Base-by-base conservation (phyloP, 2,113 vertebrate species). In the Trichechus manatus region DNA sequence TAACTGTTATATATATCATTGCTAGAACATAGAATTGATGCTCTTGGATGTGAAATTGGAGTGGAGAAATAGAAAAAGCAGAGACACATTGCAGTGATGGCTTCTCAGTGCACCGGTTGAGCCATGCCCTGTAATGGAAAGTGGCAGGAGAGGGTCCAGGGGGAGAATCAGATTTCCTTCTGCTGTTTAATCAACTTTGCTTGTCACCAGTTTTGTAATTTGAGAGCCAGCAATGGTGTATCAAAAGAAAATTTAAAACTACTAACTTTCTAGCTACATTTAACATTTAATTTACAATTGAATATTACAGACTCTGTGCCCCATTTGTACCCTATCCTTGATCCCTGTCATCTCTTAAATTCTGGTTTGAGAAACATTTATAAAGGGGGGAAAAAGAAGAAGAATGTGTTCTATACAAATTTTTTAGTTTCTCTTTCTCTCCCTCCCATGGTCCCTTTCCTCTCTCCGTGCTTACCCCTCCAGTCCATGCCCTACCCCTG, bases 281-380 rank as follows among this genome's bases (percentile, higher is more conserved):
- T 83, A 85, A 75, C 31, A 56, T 50, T 63, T 88, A 84, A 31
- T 70, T 50, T 87, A 9, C 42, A 70, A 1, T 84, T 64, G 39
- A 77, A 0, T 96, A 10, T 78, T 33, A 27, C 0, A 91, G n/a
- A 79, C n/a, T 79, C 53, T 83, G 29, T 84, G 19, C 84, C 72
- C 22, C 87, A 0, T 95, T 70, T 90, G 64, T 93, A 59, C 50
- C n/a, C 5, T 27, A 22, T 92, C 53, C 92, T 87, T 97, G 39
- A 77, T 79, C 79, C 64, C 83, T 93, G 19, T 44, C 31, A 59
- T 64, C 22, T 81, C 66, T 94, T 86, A 88, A 66, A 81, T 79
- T 96, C 63, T 72, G 68, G 5, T 92, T 96, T 89, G 70, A 94
- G 77, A 78, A 96, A 47, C 74, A 86, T 66, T 91, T 95, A 23